A percentile compares a stretch with the other conserved stretches of the same genome.
phyloP scores from a whole-genome alignment of 2,113 vertebrate genomes.

The Riparia riparia region DNA sequence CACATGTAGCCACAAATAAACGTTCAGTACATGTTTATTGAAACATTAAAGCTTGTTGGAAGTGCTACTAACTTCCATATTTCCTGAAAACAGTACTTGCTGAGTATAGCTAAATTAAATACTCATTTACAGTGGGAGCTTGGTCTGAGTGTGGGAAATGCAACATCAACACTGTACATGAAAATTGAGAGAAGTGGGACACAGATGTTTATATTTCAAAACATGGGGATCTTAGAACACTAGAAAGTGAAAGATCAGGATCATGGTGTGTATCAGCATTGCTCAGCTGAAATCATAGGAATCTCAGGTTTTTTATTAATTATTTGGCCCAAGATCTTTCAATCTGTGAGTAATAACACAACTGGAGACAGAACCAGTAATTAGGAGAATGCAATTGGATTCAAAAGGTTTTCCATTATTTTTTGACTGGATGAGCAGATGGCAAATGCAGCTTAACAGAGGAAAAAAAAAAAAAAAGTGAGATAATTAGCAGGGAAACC shows the following conservation, averaged over 20 bases:
- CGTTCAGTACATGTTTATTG: background rate
- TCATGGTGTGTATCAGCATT: background rate
- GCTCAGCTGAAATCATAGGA: conserved; percentile 34
- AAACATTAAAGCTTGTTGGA: background rate
- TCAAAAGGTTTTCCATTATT: conserved; percentile 58
- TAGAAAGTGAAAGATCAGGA: conserved; percentile 19
- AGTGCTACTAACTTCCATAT: background rate
- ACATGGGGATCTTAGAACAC: background rate
- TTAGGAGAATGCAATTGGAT: conserved; percentile 23
- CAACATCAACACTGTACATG: background rate
- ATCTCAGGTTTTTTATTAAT: conserved; percentile 26
- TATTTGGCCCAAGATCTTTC: conserved; percentile 44
- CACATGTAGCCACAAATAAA: background rate
- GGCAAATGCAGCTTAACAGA: conserved; percentile 60
- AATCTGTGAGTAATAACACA: conserved; percentile 41
- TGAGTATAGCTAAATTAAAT: background rate
- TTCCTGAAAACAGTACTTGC: background rate
- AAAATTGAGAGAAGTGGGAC: background rate
- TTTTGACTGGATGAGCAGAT: conserved; percentile 68
- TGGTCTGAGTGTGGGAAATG: background rate
- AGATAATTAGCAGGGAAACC: conserved; percentile 65
- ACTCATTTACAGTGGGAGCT: background rate
- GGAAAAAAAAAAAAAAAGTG: background rate
- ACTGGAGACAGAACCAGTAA: conserved; percentile 54
- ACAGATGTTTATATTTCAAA: background rate